phyloP scores from a whole-genome alignment of 2,888 invertebrate species.

The Mesorhabditis spiculigera region DNA sequence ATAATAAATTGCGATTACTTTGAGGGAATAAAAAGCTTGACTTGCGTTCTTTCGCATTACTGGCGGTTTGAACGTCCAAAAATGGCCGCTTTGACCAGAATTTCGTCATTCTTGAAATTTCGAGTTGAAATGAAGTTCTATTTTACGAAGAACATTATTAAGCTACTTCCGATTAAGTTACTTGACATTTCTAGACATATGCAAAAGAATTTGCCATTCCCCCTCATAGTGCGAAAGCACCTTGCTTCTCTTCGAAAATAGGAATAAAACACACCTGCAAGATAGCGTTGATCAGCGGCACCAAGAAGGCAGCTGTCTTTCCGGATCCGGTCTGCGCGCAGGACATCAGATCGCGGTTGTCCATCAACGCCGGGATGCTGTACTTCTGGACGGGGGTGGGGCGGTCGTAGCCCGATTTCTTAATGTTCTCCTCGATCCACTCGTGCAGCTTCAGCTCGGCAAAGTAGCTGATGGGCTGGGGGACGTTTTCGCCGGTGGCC shows the following conservation, averaged over 20 bases:
- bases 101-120: not conserved
- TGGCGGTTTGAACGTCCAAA: not conserved
- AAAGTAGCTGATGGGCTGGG: constrained; percentile 75
- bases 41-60: no score
- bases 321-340: constrained; percentile 77
- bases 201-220: not conserved
- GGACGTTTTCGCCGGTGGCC: constrained; percentile 92
- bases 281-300: constrained; percentile 95
- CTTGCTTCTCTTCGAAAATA: not conserved
- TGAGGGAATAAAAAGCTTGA: no score
- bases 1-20: no score
- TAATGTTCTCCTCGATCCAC: constrained; percentile 61
- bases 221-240: no score
- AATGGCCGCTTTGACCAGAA: no score
- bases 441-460: constrained; percentile 56
- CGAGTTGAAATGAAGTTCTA: not conserved
- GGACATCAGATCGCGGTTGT: constrained; percentile 89
- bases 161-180: not conserved
- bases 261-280: constrained; percentile 68
- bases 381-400: constrained; percentile 76
- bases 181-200: not conserved
- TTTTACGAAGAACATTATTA: not conserved
- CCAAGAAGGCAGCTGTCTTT: constrained; percentile 95
- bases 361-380: constrained; percentile 92
- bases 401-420: constrained; percentile 60